phyloP scores from a whole-genome alignment of 2,113 vertebrate species.

The Ictalurus furcatus region DNA sequence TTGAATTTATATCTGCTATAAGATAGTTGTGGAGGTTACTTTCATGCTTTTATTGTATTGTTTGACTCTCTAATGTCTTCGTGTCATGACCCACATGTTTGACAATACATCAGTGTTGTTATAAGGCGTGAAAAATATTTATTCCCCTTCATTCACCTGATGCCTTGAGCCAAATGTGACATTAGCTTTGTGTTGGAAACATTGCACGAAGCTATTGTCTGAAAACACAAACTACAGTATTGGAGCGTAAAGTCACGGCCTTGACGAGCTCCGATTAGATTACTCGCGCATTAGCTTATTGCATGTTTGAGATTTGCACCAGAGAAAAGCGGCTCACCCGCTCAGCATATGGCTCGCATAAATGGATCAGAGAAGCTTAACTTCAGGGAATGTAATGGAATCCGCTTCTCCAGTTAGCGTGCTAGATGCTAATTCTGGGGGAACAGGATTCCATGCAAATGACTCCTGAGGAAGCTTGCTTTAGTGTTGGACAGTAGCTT shows the following conservation, averaged over 20 bases:
- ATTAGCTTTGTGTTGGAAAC: conserved; percentile 1
- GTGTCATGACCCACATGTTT: not conserved
- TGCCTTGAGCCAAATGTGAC: not conserved
- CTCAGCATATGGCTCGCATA: conserved; percentile 69
- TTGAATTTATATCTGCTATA: not conserved
- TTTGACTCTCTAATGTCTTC: not conserved
- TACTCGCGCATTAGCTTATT: conserved; percentile 65
- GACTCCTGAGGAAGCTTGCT: conserved; percentile 47
- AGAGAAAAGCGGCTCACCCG: conserved; percentile 65
- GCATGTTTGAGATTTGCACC: conserved; percentile 70
- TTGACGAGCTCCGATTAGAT: conserved; percentile 63
- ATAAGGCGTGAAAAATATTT: not conserved
- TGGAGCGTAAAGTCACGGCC: conserved; percentile 23
- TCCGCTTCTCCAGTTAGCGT: conserved; percentile 57
- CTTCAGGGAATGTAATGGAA: conserved; percentile 61
- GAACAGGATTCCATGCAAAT: conserved; percentile 55
- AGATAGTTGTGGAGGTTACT: not conserved
- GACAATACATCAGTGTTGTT: not conserved
- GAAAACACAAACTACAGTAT: conserved; percentile 27
- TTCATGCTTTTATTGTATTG: not conserved
- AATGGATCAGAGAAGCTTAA: conserved; percentile 67
- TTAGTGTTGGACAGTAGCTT: conserved; percentile 2
- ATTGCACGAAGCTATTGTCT: not conserved
- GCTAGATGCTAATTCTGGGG: conserved; percentile 61
- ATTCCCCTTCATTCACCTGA: not conserved